phyloP scores from a whole-genome alignment of 1,140 invertebrate species.

The Zophobas morio region DNA sequence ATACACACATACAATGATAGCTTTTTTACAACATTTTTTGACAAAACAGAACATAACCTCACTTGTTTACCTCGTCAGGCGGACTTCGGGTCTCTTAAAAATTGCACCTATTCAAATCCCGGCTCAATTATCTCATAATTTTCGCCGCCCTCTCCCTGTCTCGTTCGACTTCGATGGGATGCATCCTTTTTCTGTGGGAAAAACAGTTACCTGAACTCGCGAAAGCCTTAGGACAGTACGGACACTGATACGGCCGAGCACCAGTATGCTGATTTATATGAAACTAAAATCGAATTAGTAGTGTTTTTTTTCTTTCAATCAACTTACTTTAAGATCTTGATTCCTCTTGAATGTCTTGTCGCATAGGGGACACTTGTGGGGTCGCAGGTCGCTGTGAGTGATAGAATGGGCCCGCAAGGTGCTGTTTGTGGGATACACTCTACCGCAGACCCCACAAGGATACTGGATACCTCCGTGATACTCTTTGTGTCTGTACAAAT shows the following conservation, averaged over 20 bases:
- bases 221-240: constrained; percentile 86
- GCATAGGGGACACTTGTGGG: constrained; percentile 80
- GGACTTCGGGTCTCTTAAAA: constrained; percentile 12
- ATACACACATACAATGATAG: constrained; percentile 31
- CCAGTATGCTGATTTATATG: constrained; percentile 87
- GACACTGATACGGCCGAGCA: constrained; percentile 85
- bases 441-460: constrained; percentile 77
- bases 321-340: constrained; percentile 78
- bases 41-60: constrained; percentile 42
- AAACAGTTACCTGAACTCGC: constrained; percentile 85
- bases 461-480: constrained; percentile 77
- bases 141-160: constrained; percentile 62
- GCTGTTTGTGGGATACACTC: constrained; percentile 80
- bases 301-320: no score
- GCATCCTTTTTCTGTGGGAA: constrained; percentile 82
- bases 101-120: neutral
- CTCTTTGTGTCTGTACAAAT: constrained; percentile 77
- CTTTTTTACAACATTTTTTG: constrained; percentile 13
- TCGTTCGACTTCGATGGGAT: constrained; percentile 70
- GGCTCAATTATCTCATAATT: constrained; percentile 60
- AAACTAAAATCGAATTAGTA: constrained; percentile 69
- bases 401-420: constrained; percentile 80
- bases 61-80: constrained; percentile 37
- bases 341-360: constrained; percentile 84
- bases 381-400: constrained; percentile 79